Evolutionary conservation across 64 coral and sea anemone genomes (phyloP).

Genomic region (Trachythela sp.): DNA sequence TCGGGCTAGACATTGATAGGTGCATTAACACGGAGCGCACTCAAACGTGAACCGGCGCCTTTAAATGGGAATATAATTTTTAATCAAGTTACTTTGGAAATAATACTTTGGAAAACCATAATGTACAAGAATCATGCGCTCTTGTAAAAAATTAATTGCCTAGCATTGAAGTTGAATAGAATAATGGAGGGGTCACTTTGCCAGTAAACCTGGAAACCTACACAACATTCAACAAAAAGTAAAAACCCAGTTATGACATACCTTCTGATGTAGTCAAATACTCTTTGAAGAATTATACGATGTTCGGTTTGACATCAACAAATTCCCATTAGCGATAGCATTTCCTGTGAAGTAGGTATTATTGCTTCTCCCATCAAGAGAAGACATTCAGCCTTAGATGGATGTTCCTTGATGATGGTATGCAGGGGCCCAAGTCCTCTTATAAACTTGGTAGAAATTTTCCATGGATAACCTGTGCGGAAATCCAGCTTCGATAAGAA

Average conservation of each 20-base stretch:
- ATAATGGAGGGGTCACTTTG: too few species aligned
- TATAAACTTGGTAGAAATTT: not conserved
- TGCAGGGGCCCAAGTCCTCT: not conserved
- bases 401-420: not conserved
- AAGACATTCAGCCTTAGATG: not conserved
- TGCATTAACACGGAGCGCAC: too few species aligned
- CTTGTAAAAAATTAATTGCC: too few species aligned
- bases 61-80: too few species aligned
- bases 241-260: not conserved
- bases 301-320: not conserved
- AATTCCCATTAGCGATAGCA: not conserved
- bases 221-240: too few species aligned
- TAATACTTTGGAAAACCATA: too few species aligned
- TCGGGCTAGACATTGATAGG: too few species aligned
- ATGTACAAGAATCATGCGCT: too few species aligned
- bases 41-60: too few species aligned
- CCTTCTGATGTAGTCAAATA: not conserved
- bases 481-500: not conserved
- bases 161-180: too few species aligned
- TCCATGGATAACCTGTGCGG: not conserved
- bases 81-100: too few species aligned
- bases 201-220: too few species aligned
- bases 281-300: not conserved
- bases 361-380: not conserved
- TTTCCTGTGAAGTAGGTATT: not conserved